phyloP scores from a whole-genome alignment of 2,113 vertebrate genomes.

The Mesitornis unicolor region DNA sequence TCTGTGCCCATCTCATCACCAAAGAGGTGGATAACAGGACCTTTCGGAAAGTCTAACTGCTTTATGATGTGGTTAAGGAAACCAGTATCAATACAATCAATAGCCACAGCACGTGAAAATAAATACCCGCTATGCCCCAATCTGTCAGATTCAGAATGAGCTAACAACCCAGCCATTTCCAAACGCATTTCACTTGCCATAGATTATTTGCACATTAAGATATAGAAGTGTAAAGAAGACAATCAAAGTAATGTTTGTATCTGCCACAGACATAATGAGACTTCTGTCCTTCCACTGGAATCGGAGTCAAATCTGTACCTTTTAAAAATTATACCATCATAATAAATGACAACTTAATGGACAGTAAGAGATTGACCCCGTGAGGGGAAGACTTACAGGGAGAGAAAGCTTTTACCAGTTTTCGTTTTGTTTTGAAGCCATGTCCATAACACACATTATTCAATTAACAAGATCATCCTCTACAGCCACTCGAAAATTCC shows the following conservation, averaged over 20 bases:
- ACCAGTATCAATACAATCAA: not conserved
- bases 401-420: not conserved
- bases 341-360: not conserved
- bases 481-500: constrained; percentile 28
- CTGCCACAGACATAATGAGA: not conserved
- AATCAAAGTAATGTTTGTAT: not conserved
- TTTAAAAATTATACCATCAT: not conserved
- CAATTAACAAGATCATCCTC: constrained; percentile 41
- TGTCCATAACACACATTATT: not conserved
- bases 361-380: not conserved
- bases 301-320: not conserved
- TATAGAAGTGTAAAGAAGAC: not conserved
- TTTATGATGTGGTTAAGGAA: not conserved
- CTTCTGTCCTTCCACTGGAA: not conserved
- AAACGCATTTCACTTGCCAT: not conserved
- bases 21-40: not conserved
- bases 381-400: not conserved
- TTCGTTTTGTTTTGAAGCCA: not conserved
- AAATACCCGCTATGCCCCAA: not conserved
- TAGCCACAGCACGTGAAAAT: not conserved
- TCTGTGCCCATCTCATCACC: not conserved
- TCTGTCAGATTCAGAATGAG: not conserved
- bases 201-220: not conserved
- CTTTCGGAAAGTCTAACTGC: not conserved
- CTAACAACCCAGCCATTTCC: not conserved